These are phyloP conservation scores for Morinoia aosen DNA, from an alignment of 2,888 invertebrate species.

Conservation along the genomic window DNA sequence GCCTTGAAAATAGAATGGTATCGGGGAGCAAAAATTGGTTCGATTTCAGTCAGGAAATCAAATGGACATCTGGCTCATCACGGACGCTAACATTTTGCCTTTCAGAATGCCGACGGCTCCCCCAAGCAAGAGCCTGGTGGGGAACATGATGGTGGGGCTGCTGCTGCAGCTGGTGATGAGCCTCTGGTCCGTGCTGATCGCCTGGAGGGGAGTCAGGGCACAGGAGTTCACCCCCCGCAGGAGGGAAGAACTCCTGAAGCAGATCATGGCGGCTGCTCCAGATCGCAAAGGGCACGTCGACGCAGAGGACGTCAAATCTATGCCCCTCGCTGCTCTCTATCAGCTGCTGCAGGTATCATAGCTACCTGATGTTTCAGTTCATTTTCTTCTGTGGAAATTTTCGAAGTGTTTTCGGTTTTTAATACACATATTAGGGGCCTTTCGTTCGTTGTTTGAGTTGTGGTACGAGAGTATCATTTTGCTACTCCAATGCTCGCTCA, in stretches of 20 bases:
- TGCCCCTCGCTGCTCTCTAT: slow-evolving; percentile 62
- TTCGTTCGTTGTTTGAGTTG: too few relatives aligned
- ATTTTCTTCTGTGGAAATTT: neutral
- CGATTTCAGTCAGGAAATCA: too few relatives aligned
- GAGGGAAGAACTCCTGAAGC: slow-evolving; percentile 37
- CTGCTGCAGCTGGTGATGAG: slow-evolving; percentile 57
- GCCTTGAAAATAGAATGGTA: too few relatives aligned
- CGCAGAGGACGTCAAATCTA: slow-evolving; percentile 46
- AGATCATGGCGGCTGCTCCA: neutral
- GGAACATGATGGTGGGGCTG: slow-evolving; percentile 61
- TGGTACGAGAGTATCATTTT: too few relatives aligned
- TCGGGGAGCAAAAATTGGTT: too few relatives aligned
- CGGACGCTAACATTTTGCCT: neutral
- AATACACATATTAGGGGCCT: too few relatives aligned
- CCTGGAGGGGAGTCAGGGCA: slow-evolving; percentile 59
- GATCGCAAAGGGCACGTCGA: neutral
- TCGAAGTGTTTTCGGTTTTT: too few relatives aligned
- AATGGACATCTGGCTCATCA: neutral
- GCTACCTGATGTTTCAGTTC: neutral
- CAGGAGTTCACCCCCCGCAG: slow-evolving; percentile 58
- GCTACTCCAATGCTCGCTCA: too few relatives aligned
- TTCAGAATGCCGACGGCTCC: neutral
- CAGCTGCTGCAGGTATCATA: slow-evolving; percentile 61
- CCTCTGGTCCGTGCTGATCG: slow-evolving; percentile 59
- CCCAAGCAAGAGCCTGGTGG: slow-evolving; percentile 54